Conservation (phyloP, 2,113 vertebrate genomes). For the Chloropsis hardwickii region DNA sequence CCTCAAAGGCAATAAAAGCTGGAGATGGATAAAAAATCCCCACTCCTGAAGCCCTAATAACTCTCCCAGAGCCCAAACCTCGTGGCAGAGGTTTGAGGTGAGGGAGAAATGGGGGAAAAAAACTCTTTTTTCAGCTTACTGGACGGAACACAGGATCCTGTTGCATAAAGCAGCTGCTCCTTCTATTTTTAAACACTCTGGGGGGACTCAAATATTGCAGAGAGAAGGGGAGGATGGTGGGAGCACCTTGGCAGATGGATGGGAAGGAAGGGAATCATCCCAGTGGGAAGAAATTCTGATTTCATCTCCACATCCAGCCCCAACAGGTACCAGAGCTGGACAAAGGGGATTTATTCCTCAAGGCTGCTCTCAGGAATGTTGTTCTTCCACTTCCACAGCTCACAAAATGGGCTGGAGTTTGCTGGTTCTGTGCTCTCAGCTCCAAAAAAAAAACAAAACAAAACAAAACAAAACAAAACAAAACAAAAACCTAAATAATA, state of each 20-base stretch:
- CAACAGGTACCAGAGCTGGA: neutral
- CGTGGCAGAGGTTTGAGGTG: neutral
- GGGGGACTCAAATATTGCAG: neutral
- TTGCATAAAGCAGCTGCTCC: neutral
- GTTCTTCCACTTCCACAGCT: neutral
- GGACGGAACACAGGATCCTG: neutral
- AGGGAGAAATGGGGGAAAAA: neutral
- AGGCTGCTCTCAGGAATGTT: conserved; percentile 23
- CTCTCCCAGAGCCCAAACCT: neutral
- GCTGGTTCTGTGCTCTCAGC: neutral
- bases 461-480: too few relatives aligned
- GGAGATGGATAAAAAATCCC: neutral
- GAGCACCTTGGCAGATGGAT: neutral
- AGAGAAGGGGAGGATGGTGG: neutral
- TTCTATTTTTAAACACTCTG: neutral
- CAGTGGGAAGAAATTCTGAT: neutral
- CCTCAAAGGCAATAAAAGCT: neutral
- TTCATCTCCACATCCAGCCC: neutral
- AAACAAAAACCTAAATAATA: neutral
- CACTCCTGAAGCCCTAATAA: neutral
- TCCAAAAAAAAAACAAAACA: too few relatives aligned
- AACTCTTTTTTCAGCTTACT: neutral
- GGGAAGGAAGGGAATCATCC: neutral
- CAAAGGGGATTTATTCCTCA: neutral
- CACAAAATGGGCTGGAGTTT: neutral